These are phyloP conservation scores for Notospermus geniculatus DNA, from an alignment of 1,140 invertebrate genomes.

Conservation along the genomic window DNA sequence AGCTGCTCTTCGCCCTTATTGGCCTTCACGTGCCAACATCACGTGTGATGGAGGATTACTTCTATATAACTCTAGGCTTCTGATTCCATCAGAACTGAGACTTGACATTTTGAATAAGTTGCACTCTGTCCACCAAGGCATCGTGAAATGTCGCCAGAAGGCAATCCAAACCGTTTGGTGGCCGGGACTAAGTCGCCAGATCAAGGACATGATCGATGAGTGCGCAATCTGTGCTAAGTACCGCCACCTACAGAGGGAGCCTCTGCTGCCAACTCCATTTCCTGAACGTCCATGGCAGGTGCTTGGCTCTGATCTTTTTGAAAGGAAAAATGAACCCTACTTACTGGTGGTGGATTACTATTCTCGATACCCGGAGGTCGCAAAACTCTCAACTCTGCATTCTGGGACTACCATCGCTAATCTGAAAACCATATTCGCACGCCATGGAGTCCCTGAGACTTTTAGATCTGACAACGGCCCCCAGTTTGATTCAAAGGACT, in stretches of 20 bases:
- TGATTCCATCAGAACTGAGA: conserved; percentile 34
- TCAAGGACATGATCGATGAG: background rate
- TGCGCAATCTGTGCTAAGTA: background rate
- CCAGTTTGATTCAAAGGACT: conserved; percentile 29
- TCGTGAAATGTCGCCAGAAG: conserved; percentile 23
- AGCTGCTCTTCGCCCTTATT: background rate
- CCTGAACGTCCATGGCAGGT: conserved; percentile 18
- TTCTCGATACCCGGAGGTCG: conserved; percentile 21
- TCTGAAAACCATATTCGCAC: conserved; percentile 27
- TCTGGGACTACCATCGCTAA: conserved; percentile 20
- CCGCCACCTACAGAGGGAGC: background rate
- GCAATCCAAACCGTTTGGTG: background rate
- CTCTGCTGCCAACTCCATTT: background rate
- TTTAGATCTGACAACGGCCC: conserved; percentile 32
- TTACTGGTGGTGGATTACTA: conserved; percentile 24
- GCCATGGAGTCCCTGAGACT: conserved; percentile 25
- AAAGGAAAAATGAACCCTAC: conserved; percentile 16
- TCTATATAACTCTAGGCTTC: conserved; percentile 28
- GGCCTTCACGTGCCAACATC: background rate
- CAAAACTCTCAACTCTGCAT: conserved; percentile 12
- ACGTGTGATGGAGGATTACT: conserved; percentile 11
- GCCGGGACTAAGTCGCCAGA: background rate
- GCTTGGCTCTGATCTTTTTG: conserved; percentile 16
- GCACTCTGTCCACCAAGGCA: conserved; percentile 41
- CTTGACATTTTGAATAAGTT: conserved; percentile 38